These are phyloP conservation scores for Anguilla pacifica DNA, from an alignment of 2,797 vertebrate species.

Conservation along the genomic window DNA sequence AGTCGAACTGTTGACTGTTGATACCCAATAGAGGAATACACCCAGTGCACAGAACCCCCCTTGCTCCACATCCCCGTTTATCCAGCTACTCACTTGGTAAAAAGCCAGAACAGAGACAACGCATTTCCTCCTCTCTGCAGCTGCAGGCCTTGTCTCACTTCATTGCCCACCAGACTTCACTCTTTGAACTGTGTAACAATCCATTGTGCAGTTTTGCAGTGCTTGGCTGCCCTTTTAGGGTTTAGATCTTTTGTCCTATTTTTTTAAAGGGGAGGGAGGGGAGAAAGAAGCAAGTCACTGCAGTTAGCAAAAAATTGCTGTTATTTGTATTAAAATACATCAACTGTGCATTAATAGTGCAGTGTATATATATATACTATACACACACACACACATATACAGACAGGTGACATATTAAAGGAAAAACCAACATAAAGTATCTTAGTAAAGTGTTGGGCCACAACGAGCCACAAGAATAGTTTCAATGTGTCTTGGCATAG, in stretches of 20 bases:
- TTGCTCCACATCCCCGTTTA: conserved; percentile 16
- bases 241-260: conserved; percentile 21
- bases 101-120: conserved; percentile 15
- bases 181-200: conserved; percentile 42
- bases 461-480: no score
- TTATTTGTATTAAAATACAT: conserved; percentile 1
- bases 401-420: no score
- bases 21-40: conserved; percentile 33
- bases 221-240: conserved; percentile 19
- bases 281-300: conserved; percentile 17
- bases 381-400: no score
- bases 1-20: conserved; percentile 39
- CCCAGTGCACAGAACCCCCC: not conserved
- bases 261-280: not conserved
- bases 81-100: conserved; percentile 32
- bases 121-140: conserved; percentile 25
- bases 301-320: not conserved
- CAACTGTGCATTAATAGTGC: not conserved
- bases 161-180: conserved; percentile 32
- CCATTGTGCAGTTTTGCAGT: conserved; percentile 23
- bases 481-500: no score
- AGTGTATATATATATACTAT: not conserved
- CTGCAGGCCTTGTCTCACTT: conserved; percentile 30
- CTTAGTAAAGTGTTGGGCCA: no score
- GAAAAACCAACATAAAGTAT: no score